Conservation (phyloP, 2,797 vertebrate genomes). For the Oreochromis grahami region DNA sequence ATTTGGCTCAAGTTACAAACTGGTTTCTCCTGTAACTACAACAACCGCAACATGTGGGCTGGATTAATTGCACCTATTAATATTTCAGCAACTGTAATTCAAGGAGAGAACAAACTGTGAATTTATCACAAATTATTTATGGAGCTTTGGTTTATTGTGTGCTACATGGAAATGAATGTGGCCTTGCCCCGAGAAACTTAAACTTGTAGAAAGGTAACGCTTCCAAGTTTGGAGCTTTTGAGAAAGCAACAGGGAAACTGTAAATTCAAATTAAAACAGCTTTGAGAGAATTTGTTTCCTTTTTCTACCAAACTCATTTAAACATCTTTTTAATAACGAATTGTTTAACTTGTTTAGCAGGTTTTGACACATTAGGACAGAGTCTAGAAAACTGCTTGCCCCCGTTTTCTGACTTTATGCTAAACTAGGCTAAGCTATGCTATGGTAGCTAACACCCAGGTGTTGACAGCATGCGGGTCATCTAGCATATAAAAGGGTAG, state of each 20-base stretch:
- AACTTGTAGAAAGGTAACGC: not conserved
- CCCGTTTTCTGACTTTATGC: not conserved
- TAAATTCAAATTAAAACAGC: accelerated
- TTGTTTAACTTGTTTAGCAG: too few species aligned
- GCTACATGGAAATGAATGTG: not conserved
- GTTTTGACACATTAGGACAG: accelerated
- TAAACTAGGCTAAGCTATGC: not conserved
- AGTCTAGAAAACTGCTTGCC: accelerated
- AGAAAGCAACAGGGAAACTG: not conserved
- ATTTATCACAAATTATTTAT: not conserved
- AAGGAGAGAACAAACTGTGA: not conserved
- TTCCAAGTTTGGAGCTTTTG: not conserved
- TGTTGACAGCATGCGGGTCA: not conserved
- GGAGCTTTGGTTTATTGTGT: not conserved
- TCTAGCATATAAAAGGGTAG: not conserved
- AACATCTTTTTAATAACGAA: not conserved
- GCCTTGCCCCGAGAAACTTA: not conserved
- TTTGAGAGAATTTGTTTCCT: not conserved
- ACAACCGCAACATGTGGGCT: not conserved
- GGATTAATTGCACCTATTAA: not conserved
- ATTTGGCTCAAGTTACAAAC: not conserved
- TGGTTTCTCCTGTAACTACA: not conserved
- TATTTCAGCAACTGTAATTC: not conserved
- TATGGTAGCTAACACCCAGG: not conserved
- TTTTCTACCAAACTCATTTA: not conserved